These are phyloP conservation scores for Lissocephala sabroskyi DNA, from an alignment of 2,888 invertebrate genomes.

Conservation along the genomic window DNA sequence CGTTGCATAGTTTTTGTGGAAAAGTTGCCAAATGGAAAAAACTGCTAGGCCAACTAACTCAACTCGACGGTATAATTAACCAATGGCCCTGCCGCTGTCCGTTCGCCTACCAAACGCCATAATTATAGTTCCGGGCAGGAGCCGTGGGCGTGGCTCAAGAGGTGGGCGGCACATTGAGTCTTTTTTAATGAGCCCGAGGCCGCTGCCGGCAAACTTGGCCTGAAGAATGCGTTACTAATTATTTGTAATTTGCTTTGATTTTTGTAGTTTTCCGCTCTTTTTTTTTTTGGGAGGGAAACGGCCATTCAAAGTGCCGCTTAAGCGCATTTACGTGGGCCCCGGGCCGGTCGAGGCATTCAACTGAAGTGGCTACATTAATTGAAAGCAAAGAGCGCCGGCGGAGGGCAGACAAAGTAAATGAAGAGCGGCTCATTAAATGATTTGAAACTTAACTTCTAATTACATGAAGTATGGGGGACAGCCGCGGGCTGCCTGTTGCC, in stretches of 20 bases:
- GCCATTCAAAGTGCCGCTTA: slow-evolving; percentile 29
- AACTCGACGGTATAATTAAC: slow-evolving; percentile 38
- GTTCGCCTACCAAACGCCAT: slow-evolving; percentile 25
- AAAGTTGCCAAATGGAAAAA: neutral
- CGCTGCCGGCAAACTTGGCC: slow-evolving; percentile 6
- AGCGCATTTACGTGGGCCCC: slow-evolving; percentile 39
- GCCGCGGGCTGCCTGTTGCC: neutral
- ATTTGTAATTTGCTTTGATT: slow-evolving; percentile 57
- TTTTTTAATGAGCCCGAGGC: slow-evolving; percentile 40
- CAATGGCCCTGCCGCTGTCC: slow-evolving; percentile 1
- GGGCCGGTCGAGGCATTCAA: neutral
- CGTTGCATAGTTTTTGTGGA: neutral
- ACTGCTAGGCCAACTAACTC: neutral
- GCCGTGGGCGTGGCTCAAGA: slow-evolving; percentile 11
- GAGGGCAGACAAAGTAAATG: neutral
- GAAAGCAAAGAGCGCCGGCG: slow-evolving; percentile 13
- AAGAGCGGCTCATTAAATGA: slow-evolving; percentile 30
- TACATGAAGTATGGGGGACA: slow-evolving; percentile 17
- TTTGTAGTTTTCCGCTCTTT: slow-evolving; percentile 5
- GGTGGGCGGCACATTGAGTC: slow-evolving; percentile 13
- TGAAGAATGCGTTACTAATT: slow-evolving; percentile 43
- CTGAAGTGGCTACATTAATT: slow-evolving; percentile 24
- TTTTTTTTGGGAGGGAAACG: neutral
- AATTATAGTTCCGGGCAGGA: slow-evolving; percentile 32
- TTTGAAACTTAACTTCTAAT: slow-evolving; percentile 47